These are phyloP conservation scores for Tetragonula carbonaria DNA, from an alignment of 2,888 invertebrate species.

Conservation along the genomic window DNA sequence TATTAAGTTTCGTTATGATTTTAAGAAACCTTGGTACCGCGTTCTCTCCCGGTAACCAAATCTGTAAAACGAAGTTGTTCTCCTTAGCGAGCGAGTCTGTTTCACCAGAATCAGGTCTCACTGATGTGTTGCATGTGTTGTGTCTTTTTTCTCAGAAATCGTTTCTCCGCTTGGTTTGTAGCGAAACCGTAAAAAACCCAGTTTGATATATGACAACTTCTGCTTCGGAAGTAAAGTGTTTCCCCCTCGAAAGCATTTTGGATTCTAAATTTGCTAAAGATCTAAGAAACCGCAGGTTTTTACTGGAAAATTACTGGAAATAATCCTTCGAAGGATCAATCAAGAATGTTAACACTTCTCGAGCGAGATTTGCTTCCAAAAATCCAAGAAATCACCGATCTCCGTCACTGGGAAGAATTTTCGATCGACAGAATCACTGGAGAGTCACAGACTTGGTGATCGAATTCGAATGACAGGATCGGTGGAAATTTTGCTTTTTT, in stretches of 20 bases:
- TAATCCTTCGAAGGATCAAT: too few relatives aligned
- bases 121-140: not conserved
- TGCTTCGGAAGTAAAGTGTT: not conserved
- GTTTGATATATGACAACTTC: not conserved
- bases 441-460: not conserved
- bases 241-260: not conserved
- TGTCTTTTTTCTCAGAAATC: not conserved
- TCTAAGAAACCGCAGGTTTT: too few relatives aligned
- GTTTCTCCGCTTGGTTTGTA: not conserved
- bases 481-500: not conserved
- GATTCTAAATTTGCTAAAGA: too few relatives aligned
- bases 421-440: not conserved
- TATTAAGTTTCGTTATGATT: not conserved
- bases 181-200: not conserved
- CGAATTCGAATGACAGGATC: not conserved
- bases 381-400: not conserved
- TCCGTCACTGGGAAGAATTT: too few relatives aligned
- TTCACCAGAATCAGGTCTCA: constrained; percentile 16
- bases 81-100: not conserved
- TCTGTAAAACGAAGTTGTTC: not conserved
- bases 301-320: too few relatives aligned
- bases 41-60: constrained; percentile 2
- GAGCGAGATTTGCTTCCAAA: not conserved
- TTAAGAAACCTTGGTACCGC: not conserved
- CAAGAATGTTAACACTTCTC: too few relatives aligned